Evolutionary conservation across 2,113 vertebrate genomes (phyloP), one percentile per base, ranked within the genome.

Genomic region (Apteryx owenii): DNA sequence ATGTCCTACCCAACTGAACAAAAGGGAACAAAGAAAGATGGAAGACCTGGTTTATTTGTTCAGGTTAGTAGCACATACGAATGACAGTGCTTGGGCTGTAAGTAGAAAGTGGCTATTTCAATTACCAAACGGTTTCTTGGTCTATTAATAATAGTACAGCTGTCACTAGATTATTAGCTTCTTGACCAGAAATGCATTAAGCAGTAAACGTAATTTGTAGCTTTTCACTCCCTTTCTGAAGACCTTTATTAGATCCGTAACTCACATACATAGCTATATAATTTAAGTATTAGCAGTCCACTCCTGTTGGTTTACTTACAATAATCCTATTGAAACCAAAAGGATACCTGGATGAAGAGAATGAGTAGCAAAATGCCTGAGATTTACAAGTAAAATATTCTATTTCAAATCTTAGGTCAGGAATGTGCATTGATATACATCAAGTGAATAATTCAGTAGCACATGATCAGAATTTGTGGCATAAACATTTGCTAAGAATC

Each of bases 391-490:
- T 72, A 20, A 53, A 92, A 82, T 19, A 40, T 38, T 56, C 70
- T 15, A 7, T 80, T 76, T 50, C 38, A 68, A 12, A 25, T 91
- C 70, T 36, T 23, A 26, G 68, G 81, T 72, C 90, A 31, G 31
- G 38, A 69, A 29, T n/a, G 58, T 76, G 71, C 72, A 75, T 40
- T 82, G 82, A 31, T 44, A 42, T 23, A 60, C 66, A 81, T 53
- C 42, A 2, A 66, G 89, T 93, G 92, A 95, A 85, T 95, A 72
- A 95, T 72, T 87, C 79, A 92, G 71, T 4, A 84, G 78, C 46
- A 80, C 65, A 8, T 21, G n/a, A 58, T 40, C 87, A 84, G 94
- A 69, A 84, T 53, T 83, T 89, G 60, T 69, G 94, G 69, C 69
- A 38, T 15, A 68, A 94, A 73, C 70, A 58, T 78, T 91, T 88